Base-by-base conservation (phyloP, 2,113 vertebrate genomes). In the Cebus imitator region DNA sequence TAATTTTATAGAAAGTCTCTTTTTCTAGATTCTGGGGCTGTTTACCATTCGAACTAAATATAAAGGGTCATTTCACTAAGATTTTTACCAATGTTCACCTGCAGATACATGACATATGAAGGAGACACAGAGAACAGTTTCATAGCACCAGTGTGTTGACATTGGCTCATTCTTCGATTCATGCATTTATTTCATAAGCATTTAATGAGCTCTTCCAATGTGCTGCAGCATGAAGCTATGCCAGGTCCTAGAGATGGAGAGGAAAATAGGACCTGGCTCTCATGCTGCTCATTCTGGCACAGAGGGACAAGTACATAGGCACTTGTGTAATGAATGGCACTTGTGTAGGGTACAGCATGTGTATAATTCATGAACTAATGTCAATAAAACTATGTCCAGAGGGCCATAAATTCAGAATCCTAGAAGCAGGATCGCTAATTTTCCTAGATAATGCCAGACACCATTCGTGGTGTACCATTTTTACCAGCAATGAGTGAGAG, bases 1-100 rank as follows among this genome's bases (percentile, higher is more conserved):
- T 25, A 48, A 70, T 87, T 87, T 85, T 61, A 70, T n/a, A 79
- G 84, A 72, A 92, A 92, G 25, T n/a, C 16, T 92, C 68, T 92
- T 58, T 78, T 75, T 78, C 48, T 40, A 13, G 23, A 40, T 48
- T 25, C 2, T 40, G 55, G 16, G 4, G 25, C 5, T 61, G 6
- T 64, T 43, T 92, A 32, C 30, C 30, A 64, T 52, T 66, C 43
- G 35, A 83, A 30, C 58, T 82, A 32, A 61, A 27, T 61, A 6
- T 86, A 20, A 79, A 90, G 80, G 17, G 25, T 43, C 79, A 82
- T 20, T n/a, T 72, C 25, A 35, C 7, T n/a, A 79, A 70, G n/a
- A 32, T 61, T 37, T 64, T 83, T 40, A 37, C 20, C 61, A 58
- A 78, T 27, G 10, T 35, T 84, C 48, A 48, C 48, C 18, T 66